A percentile compares a stretch with the other conserved stretches of the same genome.
These are phyloP conservation scores for Turritopsis rubra DNA, from an alignment of 30 jellyfish, hydroid and myxozoan genomes.

Conservation along the genomic window DNA sequence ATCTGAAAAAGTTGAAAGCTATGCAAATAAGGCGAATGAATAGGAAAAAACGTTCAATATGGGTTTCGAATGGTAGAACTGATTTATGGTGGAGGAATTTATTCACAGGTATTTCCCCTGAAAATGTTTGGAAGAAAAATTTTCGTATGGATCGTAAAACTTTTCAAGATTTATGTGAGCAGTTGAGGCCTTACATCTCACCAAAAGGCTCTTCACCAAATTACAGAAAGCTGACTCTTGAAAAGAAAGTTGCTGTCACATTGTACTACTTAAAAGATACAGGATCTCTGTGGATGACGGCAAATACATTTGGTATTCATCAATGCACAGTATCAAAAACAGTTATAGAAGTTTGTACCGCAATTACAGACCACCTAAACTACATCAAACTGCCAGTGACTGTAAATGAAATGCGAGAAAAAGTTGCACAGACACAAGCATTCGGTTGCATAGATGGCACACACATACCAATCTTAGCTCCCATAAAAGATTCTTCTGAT, in stretches of 20 bases:
- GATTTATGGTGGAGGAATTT: neutral
- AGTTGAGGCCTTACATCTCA: neutral
- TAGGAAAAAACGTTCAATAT: neutral
- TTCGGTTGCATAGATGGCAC: slow-evolving; percentile 46
- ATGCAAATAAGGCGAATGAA: too few species aligned
- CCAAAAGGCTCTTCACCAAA: neutral
- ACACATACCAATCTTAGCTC: slow-evolving; percentile 11
- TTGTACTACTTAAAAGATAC: neutral
- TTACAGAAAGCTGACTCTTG: neutral
- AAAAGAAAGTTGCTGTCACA: neutral
- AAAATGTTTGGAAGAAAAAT: neutral
- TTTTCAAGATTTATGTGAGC: too few species aligned
- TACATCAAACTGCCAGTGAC: neutral
- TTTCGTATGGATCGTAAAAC: neutral
- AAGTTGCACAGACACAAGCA: slow-evolving; percentile 29
- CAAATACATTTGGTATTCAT: neutral
- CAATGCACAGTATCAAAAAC: neutral
- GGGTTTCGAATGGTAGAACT: neutral
- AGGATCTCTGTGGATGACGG: neutral
- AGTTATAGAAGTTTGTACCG: neutral
- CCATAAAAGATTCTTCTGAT: slow-evolving; percentile 17
- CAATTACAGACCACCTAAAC: neutral
- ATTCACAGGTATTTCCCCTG: neutral
- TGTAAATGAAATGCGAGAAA: neutral
- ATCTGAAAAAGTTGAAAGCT: too few species aligned